Conservation (phyloP, 2,888 invertebrate species). For the Stenichneumon culpator region DNA sequence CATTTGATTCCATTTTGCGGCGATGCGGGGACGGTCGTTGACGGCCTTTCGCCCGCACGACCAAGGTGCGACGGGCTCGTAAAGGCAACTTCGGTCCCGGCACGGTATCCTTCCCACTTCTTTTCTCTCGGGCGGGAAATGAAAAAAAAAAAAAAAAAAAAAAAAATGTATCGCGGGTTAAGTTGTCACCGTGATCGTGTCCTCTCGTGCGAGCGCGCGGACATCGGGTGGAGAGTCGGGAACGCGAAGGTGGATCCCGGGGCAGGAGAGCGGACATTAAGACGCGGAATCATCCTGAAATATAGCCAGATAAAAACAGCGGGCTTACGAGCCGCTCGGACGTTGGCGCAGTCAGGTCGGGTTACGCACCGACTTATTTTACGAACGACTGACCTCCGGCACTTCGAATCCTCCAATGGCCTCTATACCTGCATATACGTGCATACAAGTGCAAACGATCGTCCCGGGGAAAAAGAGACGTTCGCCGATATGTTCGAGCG, state of each 20-base stretch:
- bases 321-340: constrained; percentile 81
- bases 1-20: constrained; percentile 43
- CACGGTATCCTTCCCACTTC: background rate
- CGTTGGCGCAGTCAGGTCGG: constrained; percentile 80
- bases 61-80: constrained; percentile 42
- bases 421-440: constrained; percentile 28
- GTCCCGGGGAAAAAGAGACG: constrained; percentile 66
- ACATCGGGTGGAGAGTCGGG: background rate
- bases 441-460: constrained; percentile 5
- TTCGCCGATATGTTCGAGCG: constrained; percentile 62
- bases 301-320: constrained; percentile 84
- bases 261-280: constrained; percentile 75
- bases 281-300: constrained; percentile 83
- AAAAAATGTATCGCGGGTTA: constrained; percentile 71
- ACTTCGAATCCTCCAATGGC: constrained; percentile 66
- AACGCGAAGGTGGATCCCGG: constrained; percentile 65
- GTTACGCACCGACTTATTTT: constrained; percentile 82
- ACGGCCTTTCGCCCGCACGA: constrained; percentile 42
- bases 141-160: background rate
- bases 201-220: background rate
- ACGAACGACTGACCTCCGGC: constrained; percentile 81
- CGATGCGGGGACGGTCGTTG: constrained; percentile 28
- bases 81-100: constrained; percentile 52
- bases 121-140: constrained; percentile 3
- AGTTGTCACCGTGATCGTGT: constrained; percentile 79